Evolutionary conservation across 2,113 vertebrate genomes (phyloP), one percentile per base, ranked within the genome.

Genomic region (Astur gentilis): DNA sequence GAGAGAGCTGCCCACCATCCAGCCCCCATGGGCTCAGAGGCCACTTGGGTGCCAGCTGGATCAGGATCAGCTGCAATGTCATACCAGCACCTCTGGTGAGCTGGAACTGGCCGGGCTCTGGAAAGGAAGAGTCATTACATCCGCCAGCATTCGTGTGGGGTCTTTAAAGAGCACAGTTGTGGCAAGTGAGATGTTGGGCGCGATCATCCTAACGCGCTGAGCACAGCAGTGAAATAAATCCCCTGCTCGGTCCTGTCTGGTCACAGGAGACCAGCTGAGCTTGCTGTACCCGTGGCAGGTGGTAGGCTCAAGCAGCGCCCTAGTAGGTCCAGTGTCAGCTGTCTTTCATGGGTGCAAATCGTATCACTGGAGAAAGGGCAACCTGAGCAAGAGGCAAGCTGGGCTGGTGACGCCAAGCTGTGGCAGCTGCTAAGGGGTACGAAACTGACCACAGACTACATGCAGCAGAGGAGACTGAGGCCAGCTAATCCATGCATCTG

Each of bases 281-380:
- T 65, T 91, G 8, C 79, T 55, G 25, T 38, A 7, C 17, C 26
- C 0, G 0, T 58, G 50, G 14, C 42, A 91, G 12, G n/a, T 13
- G 52, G n/a, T 1, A 1, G 65, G 38, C 25, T 62, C 42, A 89
- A 75, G 60, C 22, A 81, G 55, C 12, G 50, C 8, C 32, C 10
- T 58, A 20, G 45, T 0, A 76, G 55, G 19, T 21, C 31, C 11
- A 54, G 27, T n/a, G 47, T 61, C 65, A 89, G 4, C 57, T 81
- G 25, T 52, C 50, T 78, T 64, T 93, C 16, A 19, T 52, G 18
- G 18, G 13, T 77, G 54, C 50, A 87, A 90, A 29, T 62, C 21
- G 0, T 16, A 25, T 7, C 44, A 14, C 15, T 1, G 1, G 25
- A 77, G 36, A 61, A 86, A 66, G 25, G 25, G 17, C 77, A 91